These are phyloP conservation scores for Palythoa caribaeorum DNA, from an alignment of 92 coral and sea anemone genomes.

Conservation along the genomic window DNA sequence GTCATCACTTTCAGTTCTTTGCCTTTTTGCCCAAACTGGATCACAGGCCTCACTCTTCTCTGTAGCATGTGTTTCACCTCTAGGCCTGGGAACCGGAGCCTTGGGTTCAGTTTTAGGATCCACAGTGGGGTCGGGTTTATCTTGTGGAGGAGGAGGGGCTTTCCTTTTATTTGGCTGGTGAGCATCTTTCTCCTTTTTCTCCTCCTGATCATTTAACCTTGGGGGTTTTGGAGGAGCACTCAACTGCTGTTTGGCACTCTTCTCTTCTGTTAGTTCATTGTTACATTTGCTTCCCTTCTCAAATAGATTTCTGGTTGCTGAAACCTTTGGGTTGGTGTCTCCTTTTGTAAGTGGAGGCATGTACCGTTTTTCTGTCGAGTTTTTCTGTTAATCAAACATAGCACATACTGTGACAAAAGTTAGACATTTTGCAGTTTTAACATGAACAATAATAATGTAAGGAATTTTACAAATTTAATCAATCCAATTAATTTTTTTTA, in stretches of 20 bases:
- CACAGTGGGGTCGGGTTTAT: neutral
- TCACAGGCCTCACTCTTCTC: slow-evolving; percentile 33
- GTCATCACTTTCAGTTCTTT: neutral
- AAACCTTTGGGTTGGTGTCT: slow-evolving; percentile 67
- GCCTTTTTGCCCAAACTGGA: slow-evolving; percentile 35
- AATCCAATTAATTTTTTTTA: too few relatives aligned
- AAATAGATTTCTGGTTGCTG: slow-evolving; percentile 69
- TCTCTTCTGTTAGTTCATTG: neutral
- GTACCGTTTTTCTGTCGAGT: slow-evolving; percentile 30
- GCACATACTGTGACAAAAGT: neutral
- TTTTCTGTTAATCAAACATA: slow-evolving; percentile 44
- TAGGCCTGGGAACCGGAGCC: slow-evolving; percentile 35
- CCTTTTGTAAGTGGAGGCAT: slow-evolving; percentile 19
- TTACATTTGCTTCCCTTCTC: slow-evolving; percentile 56
- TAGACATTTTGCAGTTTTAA: too few relatives aligned
- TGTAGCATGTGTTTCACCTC: slow-evolving; percentile 16
- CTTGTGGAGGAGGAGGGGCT: slow-evolving; percentile 78
- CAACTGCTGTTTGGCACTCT: slow-evolving; percentile 20
- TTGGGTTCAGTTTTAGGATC: neutral
- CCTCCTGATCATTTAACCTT: slow-evolving; percentile 53
- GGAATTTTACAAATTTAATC: too few relatives aligned
- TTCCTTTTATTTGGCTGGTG: slow-evolving; percentile 72
- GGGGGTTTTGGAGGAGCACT: slow-evolving; percentile 88
- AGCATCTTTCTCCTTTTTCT: slow-evolving; percentile 22
- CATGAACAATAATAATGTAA: too few relatives aligned